phyloP scores from a whole-genome alignment of 2,797 vertebrate species.

The Siniperca undulata region DNA sequence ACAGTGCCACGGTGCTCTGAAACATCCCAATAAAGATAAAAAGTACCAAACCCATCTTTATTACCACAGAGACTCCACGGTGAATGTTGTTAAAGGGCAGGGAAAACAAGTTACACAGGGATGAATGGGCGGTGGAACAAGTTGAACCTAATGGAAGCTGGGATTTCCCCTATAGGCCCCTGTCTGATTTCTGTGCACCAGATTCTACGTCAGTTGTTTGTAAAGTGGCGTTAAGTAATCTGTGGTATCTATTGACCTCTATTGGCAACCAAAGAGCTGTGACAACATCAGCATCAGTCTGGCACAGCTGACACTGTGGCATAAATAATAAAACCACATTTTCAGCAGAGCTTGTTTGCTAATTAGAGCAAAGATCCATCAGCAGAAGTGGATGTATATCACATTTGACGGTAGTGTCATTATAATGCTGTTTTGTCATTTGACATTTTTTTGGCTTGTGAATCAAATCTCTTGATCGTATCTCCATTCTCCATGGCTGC shows the following conservation, averaged over 20 bases:
- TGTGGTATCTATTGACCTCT: conserved; percentile 20
- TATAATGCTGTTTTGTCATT: conserved; percentile 24
- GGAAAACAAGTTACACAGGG: conserved; percentile 27
- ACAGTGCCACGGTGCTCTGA: conserved; percentile 38
- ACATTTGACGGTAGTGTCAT: conserved; percentile 18
- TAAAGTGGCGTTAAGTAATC: conserved; percentile 46
- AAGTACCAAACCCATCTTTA: conserved; percentile 61
- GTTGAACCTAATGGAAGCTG: conserved; percentile 33
- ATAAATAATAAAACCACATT: conserved; percentile 53
- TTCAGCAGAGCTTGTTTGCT: conserved; percentile 47
- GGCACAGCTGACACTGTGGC: conserved; percentile 17
- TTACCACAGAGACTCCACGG: conserved; percentile 55
- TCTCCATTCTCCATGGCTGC: background rate
- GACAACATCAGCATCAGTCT: conserved; percentile 27
- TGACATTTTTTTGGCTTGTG: conserved; percentile 22
- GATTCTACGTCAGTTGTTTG: conserved; percentile 34
- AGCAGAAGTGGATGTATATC: conserved; percentile 37
- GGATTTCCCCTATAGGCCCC: conserved; percentile 22
- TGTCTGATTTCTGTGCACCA: conserved; percentile 35
- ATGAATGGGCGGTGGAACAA: conserved; percentile 31
- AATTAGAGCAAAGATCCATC: conserved; percentile 52
- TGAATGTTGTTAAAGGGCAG: conserved; percentile 54
- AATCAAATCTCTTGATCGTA: background rate
- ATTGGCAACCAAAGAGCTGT: conserved; percentile 26
- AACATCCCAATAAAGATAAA: conserved; percentile 71